Conservation (phyloP, 2,113 vertebrate species). For the Acrocephalus kingi region DNA sequence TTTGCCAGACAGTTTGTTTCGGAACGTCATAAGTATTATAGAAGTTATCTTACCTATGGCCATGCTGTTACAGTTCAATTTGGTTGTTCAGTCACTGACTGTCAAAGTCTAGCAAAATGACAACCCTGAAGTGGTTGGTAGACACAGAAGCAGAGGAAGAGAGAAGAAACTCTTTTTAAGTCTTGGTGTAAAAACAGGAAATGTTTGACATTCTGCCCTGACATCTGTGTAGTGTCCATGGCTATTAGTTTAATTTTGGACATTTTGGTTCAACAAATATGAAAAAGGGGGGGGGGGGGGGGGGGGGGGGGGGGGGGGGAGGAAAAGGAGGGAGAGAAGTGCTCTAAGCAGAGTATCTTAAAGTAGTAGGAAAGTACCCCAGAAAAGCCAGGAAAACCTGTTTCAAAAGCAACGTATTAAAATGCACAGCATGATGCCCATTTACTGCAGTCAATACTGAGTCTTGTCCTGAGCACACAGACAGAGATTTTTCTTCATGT, state of each 20-base stretch:
- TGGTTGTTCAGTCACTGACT: background rate
- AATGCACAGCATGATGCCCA: background rate
- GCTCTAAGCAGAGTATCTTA: background rate
- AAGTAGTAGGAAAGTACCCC: background rate
- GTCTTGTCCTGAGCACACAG: background rate
- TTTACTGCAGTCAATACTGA: background rate
- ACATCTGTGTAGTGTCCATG: background rate
- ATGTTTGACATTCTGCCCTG: background rate
- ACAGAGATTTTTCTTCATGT: background rate
- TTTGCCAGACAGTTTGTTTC: background rate
- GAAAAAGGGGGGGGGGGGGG: background rate
- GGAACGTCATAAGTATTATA: background rate
- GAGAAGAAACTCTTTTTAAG: background rate
- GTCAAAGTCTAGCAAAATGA: background rate
- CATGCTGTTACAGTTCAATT: background rate
- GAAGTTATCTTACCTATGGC: background rate
- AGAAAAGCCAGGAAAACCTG: background rate
- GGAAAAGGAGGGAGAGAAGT: background rate
- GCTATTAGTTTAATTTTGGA: background rate
- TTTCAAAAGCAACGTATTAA: background rate
- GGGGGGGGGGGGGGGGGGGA: background rate
- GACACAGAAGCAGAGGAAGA: background rate
- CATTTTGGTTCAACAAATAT: background rate
- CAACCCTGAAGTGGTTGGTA: background rate
- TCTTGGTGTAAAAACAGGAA: background rate